Evolutionary conservation across 1,140 invertebrate genomes (phyloP).

Genomic region (Apis cerana): DNA sequence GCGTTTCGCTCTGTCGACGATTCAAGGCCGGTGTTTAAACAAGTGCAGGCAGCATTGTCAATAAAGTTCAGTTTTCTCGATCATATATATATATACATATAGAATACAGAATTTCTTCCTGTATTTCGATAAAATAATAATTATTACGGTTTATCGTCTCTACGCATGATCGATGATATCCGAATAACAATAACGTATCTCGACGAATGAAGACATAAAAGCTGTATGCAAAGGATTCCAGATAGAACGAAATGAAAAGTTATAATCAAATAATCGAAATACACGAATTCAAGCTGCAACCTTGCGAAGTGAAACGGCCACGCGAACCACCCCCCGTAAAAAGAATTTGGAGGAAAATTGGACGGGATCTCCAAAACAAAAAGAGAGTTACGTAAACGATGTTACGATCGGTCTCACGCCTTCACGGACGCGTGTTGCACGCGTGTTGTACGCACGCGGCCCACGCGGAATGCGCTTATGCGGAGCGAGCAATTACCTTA

Average conservation of each 20-base stretch:
- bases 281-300: too few species aligned
- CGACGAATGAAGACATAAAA: too few species aligned
- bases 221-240: too few species aligned
- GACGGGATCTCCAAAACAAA: conserved; percentile 34
- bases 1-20: conserved; percentile 6
- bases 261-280: too few species aligned
- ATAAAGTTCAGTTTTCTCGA: conserved; percentile 8
- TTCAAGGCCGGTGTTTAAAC: conserved; percentile 30
- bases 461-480: conserved; percentile 43
- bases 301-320: too few species aligned
- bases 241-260: too few species aligned
- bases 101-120: neutral
- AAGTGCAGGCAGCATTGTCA: neutral
- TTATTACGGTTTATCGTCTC: too few species aligned
- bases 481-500: conserved; percentile 78
- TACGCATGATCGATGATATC: too few species aligned
- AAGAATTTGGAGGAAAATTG: too few species aligned
- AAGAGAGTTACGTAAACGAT: conserved; percentile 46
- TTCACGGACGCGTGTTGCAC: conserved; percentile 53
- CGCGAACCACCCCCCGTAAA: too few species aligned
- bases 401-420: conserved; percentile 71
- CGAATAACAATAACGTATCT: too few species aligned
- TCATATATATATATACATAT: neutral
- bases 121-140: neutral
- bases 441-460: conserved; percentile 59